Evolutionary conservation across 2,113 vertebrate species (phyloP), one percentile per base, ranked within the genome.

Genomic region (Camarhynchus parvulus): DNA sequence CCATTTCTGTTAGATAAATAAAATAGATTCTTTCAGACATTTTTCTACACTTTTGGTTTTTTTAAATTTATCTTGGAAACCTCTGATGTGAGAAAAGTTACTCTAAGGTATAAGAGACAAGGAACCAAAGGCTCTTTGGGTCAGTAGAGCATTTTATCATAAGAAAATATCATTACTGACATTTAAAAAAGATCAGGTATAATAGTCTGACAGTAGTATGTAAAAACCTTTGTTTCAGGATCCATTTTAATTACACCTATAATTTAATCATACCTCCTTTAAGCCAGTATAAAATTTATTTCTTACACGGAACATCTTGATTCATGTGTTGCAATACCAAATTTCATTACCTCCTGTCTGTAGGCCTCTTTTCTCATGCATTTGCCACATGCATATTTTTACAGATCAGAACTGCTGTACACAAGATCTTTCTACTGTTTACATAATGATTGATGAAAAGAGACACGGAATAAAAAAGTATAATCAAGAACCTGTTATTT

Each of bases 11-110:
- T 46, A 3, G 15, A 61, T 37, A 79, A 84, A 78, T 69, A 31
- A 53, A 78, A 82, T 14, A 1, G n/a, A 88, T 70, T 21, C 1
- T 74, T 89, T 72, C 17, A 52, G 35, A 10, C 39, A 39, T 77
- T 83, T 44, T 80, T 56, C 17, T 35, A 16, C 15, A 17, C 24
- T 21, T 17, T 37, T 28, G 42, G 15, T 30, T 37, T 37, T 37
- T 64, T 24, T 17, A 5, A 6, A 41, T 56, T 37, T n/a, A 23
- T 67, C 23, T 47, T 83, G 28, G 52, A 92, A 95, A 73, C 3
- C 31, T 95, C 39, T 90, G 79, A 88, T 74, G 76, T 81, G 68
- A 83, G 64, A 88, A 90, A 94, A 97, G 76, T 78, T 93, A 87
- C 76, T 69, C 52, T 63, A 61, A 90, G 79, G 52, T 70, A 75